Percentiles rank a stretch among this genome's conserved stretches.
Conservation (phyloP, 2,888 invertebrate genomes). For the Tridacna gigas region DNA sequence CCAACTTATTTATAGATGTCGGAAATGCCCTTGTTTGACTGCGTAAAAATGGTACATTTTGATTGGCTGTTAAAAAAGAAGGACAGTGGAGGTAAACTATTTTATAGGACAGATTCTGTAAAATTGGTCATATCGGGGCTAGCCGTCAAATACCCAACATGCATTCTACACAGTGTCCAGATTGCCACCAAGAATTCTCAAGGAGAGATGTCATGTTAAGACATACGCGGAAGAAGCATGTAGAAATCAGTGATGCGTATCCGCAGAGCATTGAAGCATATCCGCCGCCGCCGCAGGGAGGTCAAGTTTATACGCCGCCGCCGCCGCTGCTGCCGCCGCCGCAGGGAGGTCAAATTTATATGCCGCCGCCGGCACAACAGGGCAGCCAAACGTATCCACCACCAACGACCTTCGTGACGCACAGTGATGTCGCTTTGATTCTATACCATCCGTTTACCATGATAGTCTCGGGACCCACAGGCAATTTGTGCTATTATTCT, state of each 20-base stretch:
- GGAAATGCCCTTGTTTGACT: background rate
- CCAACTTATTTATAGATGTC: too few relatives aligned
- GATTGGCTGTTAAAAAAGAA: background rate
- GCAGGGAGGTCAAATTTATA: slow-evolving; percentile 6
- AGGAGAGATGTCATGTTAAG: slow-evolving; percentile 33
- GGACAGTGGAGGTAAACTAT: background rate
- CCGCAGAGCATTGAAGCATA: too few relatives aligned
- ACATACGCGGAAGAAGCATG: slow-evolving; percentile 21
- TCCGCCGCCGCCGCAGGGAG: too few relatives aligned
- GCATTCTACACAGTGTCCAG: slow-evolving; percentile 38
- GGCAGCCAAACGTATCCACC: background rate
- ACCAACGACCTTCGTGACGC: background rate
- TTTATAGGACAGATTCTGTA: background rate
- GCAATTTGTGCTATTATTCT: too few relatives aligned
- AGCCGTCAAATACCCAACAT: slow-evolving; percentile 25
- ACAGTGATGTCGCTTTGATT: background rate
- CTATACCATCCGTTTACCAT: slow-evolving; percentile 33
- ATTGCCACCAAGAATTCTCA: slow-evolving; percentile 24
- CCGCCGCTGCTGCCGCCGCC: slow-evolving; percentile 16
- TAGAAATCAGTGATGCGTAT: background rate
- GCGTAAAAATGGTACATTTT: slow-evolving; percentile 3
- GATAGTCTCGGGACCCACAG: slow-evolving; percentile 36
- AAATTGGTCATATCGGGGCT: background rate
- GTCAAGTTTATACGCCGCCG: too few relatives aligned
- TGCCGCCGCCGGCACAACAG: slow-evolving; percentile 26